A percentile compares a stretch with the other conserved stretches of the same genome.
Conservation (phyloP, 2,113 vertebrate genomes). For the Eonycteris spelaea region DNA sequence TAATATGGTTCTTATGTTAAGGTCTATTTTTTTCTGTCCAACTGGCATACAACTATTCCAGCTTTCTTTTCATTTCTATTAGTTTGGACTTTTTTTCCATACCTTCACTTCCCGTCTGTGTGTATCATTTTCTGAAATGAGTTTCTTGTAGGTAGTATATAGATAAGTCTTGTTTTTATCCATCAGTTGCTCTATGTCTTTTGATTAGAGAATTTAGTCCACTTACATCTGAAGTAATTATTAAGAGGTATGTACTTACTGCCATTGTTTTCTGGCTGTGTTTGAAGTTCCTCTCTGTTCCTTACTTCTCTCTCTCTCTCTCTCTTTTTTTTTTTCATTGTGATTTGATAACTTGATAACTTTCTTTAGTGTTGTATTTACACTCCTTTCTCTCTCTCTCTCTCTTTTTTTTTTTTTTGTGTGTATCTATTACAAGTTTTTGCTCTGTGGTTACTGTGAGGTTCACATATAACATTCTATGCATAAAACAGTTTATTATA, state of each 20-base stretch:
- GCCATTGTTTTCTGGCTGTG: not conserved
- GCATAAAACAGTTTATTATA: not conserved
- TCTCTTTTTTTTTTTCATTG: not conserved
- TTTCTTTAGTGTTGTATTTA: not conserved
- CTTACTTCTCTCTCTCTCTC: not conserved
- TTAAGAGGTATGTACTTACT: not conserved
- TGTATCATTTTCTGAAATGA: not conserved
- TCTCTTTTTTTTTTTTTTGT: not conserved
- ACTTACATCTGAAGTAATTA: not conserved
- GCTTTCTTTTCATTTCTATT: not conserved
- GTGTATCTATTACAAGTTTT: not conserved
- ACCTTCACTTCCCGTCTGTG: not conserved
- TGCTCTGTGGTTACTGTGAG: not conserved
- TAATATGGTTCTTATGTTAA: not conserved
- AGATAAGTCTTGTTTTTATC: not conserved
- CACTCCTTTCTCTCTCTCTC: not conserved
- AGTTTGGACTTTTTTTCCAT: not conserved
- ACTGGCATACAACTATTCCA: not conserved
- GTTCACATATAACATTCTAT: not conserved
- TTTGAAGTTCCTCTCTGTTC: not conserved
- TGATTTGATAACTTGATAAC: not conserved
- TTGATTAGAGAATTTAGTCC: no score
- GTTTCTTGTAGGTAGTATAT: not conserved
- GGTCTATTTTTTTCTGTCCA: not conserved
- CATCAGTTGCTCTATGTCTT: not conserved